A percentile compares a stretch with the other conserved stretches of the same genome.
phyloP scores from a whole-genome alignment of 2,113 vertebrate species.

The Alethe diademata region DNA sequence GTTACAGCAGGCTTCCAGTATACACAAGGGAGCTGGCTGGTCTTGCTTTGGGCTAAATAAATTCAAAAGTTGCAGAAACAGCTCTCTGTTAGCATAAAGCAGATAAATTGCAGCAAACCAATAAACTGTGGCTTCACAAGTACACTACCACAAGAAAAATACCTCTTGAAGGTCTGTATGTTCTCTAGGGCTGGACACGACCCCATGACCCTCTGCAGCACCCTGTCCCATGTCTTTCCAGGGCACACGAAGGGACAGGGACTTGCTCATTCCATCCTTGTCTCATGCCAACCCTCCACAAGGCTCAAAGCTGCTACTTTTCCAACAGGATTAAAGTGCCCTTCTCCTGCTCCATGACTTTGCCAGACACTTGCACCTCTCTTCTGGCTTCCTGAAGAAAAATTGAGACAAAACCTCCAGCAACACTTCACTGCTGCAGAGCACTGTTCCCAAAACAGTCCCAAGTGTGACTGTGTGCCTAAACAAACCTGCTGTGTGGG shows the following conservation, averaged over 20 bases:
- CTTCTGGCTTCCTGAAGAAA: not conserved
- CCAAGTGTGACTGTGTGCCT: not conserved
- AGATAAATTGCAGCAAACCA: not conserved
- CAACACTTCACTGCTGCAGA: not conserved
- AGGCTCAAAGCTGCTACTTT: not conserved
- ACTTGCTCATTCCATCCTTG: not conserved
- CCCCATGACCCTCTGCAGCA: not conserved
- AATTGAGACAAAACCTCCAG: not conserved
- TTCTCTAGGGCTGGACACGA: no score
- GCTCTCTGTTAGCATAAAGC: not conserved
- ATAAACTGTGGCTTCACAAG: not conserved
- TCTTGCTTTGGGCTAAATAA: not conserved
- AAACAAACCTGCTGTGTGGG: not conserved
- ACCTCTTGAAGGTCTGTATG: accelerated
- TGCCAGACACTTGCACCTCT: not conserved
- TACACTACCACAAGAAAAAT: not conserved
- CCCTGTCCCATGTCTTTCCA: not conserved
- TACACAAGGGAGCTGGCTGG: not conserved
- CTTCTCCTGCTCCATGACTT: not conserved
- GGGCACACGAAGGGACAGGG: not conserved
- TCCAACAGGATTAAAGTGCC: not conserved
- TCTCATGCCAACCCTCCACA: not conserved
- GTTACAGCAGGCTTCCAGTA: not conserved
- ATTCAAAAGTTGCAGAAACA: not conserved
- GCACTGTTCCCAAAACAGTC: not conserved